Conservation (phyloP, 2,113 vertebrate genomes). For the Syngnathoides biaculeatus region DNA sequence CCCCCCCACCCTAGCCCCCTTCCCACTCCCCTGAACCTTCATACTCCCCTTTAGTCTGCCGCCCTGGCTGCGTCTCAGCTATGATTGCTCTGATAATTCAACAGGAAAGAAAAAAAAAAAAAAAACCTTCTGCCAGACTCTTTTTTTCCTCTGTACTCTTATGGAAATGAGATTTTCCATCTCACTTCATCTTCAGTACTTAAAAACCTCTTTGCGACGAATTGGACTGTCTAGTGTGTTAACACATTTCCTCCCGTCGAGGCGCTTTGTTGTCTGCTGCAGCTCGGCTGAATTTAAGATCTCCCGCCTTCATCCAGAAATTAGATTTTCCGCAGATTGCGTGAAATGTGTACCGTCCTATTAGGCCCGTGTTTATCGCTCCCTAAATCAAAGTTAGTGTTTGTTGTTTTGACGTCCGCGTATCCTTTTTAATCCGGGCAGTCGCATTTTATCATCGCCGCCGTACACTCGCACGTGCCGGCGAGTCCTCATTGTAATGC, state of each 20-base stretch:
- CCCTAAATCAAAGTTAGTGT: constrained; percentile 53
- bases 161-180: constrained; percentile 76
- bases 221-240: constrained; percentile 63
- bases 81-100: constrained; percentile 69
- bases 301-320: constrained; percentile 49
- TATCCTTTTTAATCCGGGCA: constrained; percentile 23
- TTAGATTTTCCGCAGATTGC: constrained; percentile 50
- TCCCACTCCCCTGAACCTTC: background rate
- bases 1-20: too few relatives aligned
- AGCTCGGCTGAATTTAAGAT: constrained; percentile 52
- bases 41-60: constrained; percentile 40
- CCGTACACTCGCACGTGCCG: constrained; percentile 30
- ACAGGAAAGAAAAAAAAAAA: constrained; percentile 16
- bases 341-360: constrained; percentile 53
- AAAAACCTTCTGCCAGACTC: constrained; percentile 63
- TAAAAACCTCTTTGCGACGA: constrained; percentile 66
- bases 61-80: constrained; percentile 53
- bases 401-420: constrained; percentile 35
- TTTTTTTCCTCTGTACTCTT: constrained; percentile 66
- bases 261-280: constrained; percentile 61
- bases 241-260: constrained; percentile 62
- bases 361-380: constrained; percentile 45
- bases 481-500: constrained; percentile 26
- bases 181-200: constrained; percentile 69
- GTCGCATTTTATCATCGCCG: constrained; percentile 30